Percentiles rank a stretch among this genome's conserved stretches.
These are phyloP conservation scores for Tupaia tana DNA, from an alignment of 2,113 vertebrate species.

Conservation along the genomic window DNA sequence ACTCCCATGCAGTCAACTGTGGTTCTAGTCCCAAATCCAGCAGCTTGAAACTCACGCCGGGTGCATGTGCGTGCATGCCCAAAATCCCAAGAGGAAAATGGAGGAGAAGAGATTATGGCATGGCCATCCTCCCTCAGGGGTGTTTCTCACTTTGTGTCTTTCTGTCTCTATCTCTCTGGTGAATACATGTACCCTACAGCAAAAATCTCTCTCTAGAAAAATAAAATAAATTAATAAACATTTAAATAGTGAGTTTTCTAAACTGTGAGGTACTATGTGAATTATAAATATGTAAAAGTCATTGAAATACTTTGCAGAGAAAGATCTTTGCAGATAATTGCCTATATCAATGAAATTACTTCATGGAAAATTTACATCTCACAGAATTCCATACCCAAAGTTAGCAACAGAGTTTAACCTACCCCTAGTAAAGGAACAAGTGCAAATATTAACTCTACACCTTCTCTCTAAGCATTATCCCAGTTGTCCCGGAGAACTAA, in stretches of 20 bases:
- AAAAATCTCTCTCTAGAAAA: too few species aligned
- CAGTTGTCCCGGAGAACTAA: neutral
- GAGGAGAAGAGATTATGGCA: too few species aligned
- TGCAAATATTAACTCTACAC: neutral
- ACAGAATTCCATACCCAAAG: constrained; percentile 7
- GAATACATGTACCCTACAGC: too few species aligned
- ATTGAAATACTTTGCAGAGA: constrained; percentile 46
- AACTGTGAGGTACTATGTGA: constrained; percentile 1
- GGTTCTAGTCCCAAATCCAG: too few species aligned
- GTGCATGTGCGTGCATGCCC: too few species aligned
- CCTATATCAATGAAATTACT: neutral
- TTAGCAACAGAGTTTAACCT: neutral
- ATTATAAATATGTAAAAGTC: constrained; percentile 33
- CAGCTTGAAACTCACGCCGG: too few species aligned
- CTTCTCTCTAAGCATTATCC: neutral
- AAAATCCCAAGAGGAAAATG: too few species aligned
- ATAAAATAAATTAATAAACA: too few species aligned
- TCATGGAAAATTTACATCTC: constrained; percentile 21
- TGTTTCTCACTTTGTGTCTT: too few species aligned
- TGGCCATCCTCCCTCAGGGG: too few species aligned
- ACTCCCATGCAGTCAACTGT: too few species aligned
- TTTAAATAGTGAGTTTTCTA: neutral
- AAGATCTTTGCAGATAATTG: neutral
- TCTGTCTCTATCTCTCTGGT: too few species aligned
- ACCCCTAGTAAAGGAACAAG: neutral